phyloP scores from a whole-genome alignment of 2,888 invertebrate genomes.

The Thumatha senex region DNA sequence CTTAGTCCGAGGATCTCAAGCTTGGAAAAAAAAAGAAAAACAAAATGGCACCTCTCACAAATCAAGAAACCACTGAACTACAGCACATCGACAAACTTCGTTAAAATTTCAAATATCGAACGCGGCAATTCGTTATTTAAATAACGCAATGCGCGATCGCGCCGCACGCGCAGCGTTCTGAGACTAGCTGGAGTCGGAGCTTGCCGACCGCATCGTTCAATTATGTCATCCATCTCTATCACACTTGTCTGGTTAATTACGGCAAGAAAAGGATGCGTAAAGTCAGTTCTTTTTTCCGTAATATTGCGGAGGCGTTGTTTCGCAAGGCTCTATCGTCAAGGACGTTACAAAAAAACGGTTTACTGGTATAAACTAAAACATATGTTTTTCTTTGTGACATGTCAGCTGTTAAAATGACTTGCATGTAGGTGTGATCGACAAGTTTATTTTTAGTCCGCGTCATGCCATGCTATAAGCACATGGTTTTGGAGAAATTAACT shows the following conservation, averaged over 20 bases:
- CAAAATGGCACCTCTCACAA: constrained; percentile 32
- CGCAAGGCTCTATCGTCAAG: constrained; percentile 67
- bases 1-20: constrained; percentile 29
- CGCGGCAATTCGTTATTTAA: constrained; percentile 56
- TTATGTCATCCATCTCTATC: constrained; percentile 53
- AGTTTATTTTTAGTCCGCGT: constrained; percentile 47
- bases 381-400: constrained; percentile 48
- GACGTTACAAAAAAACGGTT: constrained; percentile 67
- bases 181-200: constrained; percentile 75
- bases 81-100: constrained; percentile 69
- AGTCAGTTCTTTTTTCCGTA: constrained; percentile 47
- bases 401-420: constrained; percentile 51
- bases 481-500: constrained; percentile 36
- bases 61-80: constrained; percentile 46
- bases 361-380: constrained; percentile 48
- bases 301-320: constrained; percentile 61
- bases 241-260: constrained; percentile 39
- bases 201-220: constrained; percentile 57
- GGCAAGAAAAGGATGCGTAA: constrained; percentile 49
- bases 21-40: constrained; percentile 14
- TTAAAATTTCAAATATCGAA: constrained; percentile 53
- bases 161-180: constrained; percentile 70
- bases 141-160: constrained; percentile 59
- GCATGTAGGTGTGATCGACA: constrained; percentile 39
- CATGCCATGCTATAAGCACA: constrained; percentile 24